Base-by-base conservation (phyloP, 2,113 vertebrate species). In the Parotia lawesii region DNA sequence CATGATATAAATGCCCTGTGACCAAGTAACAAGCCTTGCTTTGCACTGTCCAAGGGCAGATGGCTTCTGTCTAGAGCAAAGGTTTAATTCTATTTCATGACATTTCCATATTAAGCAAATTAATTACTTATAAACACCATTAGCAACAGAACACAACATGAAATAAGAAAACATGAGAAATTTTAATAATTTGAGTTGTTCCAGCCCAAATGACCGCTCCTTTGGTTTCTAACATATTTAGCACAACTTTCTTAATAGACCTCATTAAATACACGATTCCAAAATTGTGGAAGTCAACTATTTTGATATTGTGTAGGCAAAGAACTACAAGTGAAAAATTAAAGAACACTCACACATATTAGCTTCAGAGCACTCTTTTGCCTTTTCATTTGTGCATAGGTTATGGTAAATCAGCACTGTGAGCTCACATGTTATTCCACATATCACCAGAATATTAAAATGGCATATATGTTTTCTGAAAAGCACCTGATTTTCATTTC, bases 401-500 rank as follows among this genome's bases (percentile, higher is more conserved):
- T 60, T 62, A 79, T 2, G 2, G 45, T 5, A 85, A 54, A 21
- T 47, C n/a, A 66, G 47, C 25, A 53, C 24, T 66, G 29, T 31
- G n/a, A 78, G 66, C 11, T 48, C 62, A 35, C 11, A 74, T 27
- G 21, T 10, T 62, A 42, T 84, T 71, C 10, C 28, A 54, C 11
- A 7, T 16, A 54, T 35, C 21, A 66, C 14, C 64, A 84, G 56
- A 91, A 87, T 71, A 94, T 65, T 80, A 51, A 87, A 87, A 44
- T 17, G 6, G 23, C n/a, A 21, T 22, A 14, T 62, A 19, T 44
- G 35, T 74, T 91, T 94, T 81, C 82, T 86, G 47, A 71, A 95
- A 94, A 90, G 56, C 62, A 77, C 21, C 51, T 81, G 61, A 93
- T 65, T 71, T 89, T 80, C 57, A 58, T 23, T 91, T 87, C 53